Evolutionary conservation across 2,797 vertebrate genomes (phyloP), one percentile per base, ranked within the genome.

Genomic region (Scomberomorus guttatus): DNA sequence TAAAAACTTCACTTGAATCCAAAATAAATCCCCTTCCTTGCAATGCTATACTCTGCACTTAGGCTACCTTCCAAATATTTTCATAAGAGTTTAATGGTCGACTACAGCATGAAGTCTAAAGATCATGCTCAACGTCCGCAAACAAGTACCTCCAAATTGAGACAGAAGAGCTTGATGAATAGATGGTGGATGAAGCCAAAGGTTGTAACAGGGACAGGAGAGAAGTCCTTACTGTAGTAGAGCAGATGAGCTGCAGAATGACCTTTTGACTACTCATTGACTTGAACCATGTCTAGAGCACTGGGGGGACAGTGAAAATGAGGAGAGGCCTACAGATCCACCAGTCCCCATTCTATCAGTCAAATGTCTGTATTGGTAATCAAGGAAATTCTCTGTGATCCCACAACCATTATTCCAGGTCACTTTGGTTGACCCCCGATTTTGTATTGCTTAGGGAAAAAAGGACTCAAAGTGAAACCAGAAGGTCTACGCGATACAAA

Each of bases 391-490:
- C 76, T 86, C 87, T 80, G 51, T 73, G 62, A 79, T 80, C 72
- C 76, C 74, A 44, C 84, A 79, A 48, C 75, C 77, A 86, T 89
- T 90, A 86, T 72, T 84, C 66, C 74, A 84, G 90, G 88, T 89
- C 89, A 83, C 72, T 85, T 83, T 83, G 46, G 68, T 86, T 76
- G 77, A 87, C 82, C 83, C 83, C 72, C 24, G 51, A 85, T 85
- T 82, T 79, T 77, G 74, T 84, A 72, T 86, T 86, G 48, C 61
- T 69, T 25, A 25, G 65, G 59, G 59, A 80, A 80, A 70, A 72
- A 81, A 64, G 56, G 39, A 18, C 72, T 77, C 68, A 84, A 90
- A 91, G 80, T 93, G 79, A 89, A 93, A 91, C 83, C 90, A 90
- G 88, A 91, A 90, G 90, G 78, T 81, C 77, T 66, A 46, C 9